These are phyloP conservation scores for Enteromius argenteus DNA, from an alignment of 2,797 vertebrate species.

Conservation along the genomic window DNA sequence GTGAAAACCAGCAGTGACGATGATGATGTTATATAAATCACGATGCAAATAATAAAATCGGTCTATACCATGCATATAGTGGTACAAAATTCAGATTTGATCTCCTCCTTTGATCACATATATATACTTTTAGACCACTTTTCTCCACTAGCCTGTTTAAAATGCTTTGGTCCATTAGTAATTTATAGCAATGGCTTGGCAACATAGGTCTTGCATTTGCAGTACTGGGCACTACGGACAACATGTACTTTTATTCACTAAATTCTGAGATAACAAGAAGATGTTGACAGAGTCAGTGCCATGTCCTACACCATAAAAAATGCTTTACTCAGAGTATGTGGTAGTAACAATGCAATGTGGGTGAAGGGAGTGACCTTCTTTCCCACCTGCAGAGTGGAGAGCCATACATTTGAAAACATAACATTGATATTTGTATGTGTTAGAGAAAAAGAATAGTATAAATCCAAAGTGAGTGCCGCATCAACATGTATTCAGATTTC, in stretches of 20 bases:
- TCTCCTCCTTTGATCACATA: slow-evolving; percentile 9
- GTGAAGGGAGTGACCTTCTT: not conserved
- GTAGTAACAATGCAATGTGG: not conserved
- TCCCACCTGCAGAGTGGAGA: not conserved
- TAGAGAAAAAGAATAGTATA: not conserved
- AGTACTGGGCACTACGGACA: not conserved
- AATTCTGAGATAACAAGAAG: slow-evolving; percentile 30
- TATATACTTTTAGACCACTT: slow-evolving; percentile 5
- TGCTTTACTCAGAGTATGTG: not conserved
- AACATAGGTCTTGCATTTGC: slow-evolving; percentile 62
- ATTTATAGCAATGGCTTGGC: slow-evolving; percentile 45
- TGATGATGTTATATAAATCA: not conserved
- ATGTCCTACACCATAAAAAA: not conserved
- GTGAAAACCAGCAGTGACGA: not conserved
- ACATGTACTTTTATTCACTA: not conserved
- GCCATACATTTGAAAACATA: not conserved
- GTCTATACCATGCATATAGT: not conserved
- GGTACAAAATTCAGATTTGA: not conserved
- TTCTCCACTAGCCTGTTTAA: slow-evolving; percentile 11
- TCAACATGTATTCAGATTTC: not conserved
- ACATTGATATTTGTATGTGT: not conserved
- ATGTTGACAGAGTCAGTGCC: not conserved
- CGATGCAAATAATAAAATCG: not conserved
- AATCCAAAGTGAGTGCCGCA: not conserved
- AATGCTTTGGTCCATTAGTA: slow-evolving; percentile 46